Evolutionary conservation across 2,113 vertebrate genomes (phyloP).

Genomic region (Callionymus lyra): DNA sequence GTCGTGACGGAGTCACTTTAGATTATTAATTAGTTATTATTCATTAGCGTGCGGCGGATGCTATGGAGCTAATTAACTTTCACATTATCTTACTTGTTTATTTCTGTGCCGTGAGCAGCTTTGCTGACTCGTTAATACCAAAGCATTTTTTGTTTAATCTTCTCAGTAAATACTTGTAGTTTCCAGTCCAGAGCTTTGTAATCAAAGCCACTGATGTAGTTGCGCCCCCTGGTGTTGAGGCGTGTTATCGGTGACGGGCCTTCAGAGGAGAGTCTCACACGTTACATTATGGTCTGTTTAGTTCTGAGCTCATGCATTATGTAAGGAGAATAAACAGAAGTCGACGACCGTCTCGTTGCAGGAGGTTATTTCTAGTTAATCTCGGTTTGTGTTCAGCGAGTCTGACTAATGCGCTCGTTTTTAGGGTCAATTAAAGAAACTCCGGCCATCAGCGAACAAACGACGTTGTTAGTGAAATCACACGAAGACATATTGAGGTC

Average conservation of each 20-base stretch:
- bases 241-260: no score
- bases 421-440: constrained; percentile 1
- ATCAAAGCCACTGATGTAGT: constrained; percentile 39
- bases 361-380: not conserved
- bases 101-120: constrained; percentile 14
- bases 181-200: constrained; percentile 21
- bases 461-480: no score
- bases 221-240: constrained; percentile 53
- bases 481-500: no score
- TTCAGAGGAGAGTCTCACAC: constrained; percentile 20
- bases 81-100: constrained; percentile 16
- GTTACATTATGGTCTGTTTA: no score
- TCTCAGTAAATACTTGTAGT: constrained; percentile 30
- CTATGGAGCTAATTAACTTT: no score
- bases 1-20: no score
- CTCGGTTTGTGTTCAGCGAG: not conserved
- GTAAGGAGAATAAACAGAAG: constrained; percentile 1
- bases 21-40: no score
- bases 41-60: no score
- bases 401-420: constrained; percentile 5
- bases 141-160: constrained; percentile 33
- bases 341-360: not conserved
- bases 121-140: constrained; percentile 28
- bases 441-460: no score
- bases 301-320: not conserved